phyloP scores from a whole-genome alignment of 2,797 vertebrate genomes.

The Setipinna tenuifilis region DNA sequence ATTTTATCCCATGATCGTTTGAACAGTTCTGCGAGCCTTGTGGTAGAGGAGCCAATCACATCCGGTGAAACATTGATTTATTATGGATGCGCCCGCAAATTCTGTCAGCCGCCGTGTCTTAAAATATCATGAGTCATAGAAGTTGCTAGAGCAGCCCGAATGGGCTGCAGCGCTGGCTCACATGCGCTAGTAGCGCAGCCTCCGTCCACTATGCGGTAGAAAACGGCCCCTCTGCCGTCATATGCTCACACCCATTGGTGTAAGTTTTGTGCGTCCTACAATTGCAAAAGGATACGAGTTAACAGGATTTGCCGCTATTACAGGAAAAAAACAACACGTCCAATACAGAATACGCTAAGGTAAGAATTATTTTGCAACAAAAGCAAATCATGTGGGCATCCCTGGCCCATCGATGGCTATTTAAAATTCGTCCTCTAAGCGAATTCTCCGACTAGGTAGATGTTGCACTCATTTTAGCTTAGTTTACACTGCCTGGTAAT shows the following conservation, averaged over 20 bases:
- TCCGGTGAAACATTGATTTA: not conserved
- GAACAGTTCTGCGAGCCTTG: not conserved
- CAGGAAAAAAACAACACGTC: not conserved
- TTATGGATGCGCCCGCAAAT: not conserved
- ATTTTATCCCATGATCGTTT: not conserved
- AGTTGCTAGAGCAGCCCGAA: slow-evolving; percentile 34
- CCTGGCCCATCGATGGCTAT: not conserved
- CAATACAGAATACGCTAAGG: not conserved
- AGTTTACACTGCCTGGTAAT: too few relatives aligned
- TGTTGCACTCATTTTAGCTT: too few relatives aligned
- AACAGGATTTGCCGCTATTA: too few relatives aligned
- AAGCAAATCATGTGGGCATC: not conserved
- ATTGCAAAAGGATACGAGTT: not conserved
- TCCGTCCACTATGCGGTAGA: slow-evolving; percentile 43
- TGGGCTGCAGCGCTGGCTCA: slow-evolving; percentile 26
- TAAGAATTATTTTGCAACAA: not conserved
- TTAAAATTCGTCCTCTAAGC: not conserved
- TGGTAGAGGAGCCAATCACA: not conserved
- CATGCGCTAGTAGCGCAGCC: not conserved
- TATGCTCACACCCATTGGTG: slow-evolving; percentile 28
- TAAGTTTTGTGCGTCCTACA: not conserved
- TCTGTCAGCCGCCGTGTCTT: slow-evolving; percentile 2
- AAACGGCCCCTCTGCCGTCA: not conserved
- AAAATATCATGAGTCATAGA: slow-evolving; percentile 47
- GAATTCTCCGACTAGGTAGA: too few relatives aligned